Conservation (phyloP, 2,888 invertebrate genomes). For the Eilema sororculum region DNA sequence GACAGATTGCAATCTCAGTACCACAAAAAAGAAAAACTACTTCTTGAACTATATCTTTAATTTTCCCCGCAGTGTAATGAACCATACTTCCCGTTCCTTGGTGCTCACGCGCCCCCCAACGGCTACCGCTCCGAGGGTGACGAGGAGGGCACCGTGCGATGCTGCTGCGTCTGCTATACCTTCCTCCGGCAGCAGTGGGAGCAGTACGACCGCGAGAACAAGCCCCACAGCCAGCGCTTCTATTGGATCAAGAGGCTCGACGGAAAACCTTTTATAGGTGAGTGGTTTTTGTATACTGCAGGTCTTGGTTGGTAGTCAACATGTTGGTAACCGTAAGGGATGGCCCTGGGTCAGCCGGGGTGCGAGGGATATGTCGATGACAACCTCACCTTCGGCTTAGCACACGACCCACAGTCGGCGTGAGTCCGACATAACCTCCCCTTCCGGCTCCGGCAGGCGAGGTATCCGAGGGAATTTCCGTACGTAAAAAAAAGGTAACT, state of each 20-base stretch:
- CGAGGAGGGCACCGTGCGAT: constrained; percentile 88
- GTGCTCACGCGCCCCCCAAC: constrained; percentile 94
- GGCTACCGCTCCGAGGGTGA: constrained; percentile 88
- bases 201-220: constrained; percentile 93
- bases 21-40: neutral
- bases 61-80: constrained; percentile 83
- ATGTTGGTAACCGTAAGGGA: too few relatives aligned
- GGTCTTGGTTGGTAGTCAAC: neutral
- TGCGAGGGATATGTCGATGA: too few relatives aligned
- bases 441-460: too few relatives aligned
- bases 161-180: constrained; percentile 95
- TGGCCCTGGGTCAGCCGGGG: too few relatives aligned
- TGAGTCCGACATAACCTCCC: too few relatives aligned
- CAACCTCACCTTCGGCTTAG: too few relatives aligned
- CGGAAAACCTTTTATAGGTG: constrained; percentile 94
- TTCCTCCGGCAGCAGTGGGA: constrained; percentile 97
- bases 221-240: constrained; percentile 94
- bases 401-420: too few relatives aligned
- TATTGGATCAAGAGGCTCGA: constrained; percentile 97
- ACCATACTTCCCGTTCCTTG: constrained; percentile 96
- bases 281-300: constrained; percentile 49
- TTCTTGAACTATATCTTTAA: neutral
- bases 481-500: too few relatives aligned
- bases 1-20: too few relatives aligned
- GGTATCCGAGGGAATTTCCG: too few relatives aligned